Percentiles rank a stretch among this genome's conserved stretches.
Conservation (phyloP, 2,113 vertebrate species). For the Gallinago jamesoni region DNA sequence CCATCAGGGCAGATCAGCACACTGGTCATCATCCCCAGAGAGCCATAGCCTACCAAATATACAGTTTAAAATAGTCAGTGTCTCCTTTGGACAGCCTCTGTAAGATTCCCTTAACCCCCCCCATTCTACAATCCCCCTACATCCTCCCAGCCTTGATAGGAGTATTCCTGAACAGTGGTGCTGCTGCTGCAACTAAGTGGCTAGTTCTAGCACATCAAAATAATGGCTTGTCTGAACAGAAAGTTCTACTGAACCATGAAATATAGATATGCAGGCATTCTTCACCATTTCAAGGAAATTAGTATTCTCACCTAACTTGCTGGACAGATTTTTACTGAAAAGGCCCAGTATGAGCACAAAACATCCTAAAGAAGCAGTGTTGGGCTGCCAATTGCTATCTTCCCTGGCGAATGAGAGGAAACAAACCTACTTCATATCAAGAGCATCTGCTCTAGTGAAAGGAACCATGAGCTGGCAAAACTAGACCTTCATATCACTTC, state of each 20-base stretch:
- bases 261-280: not conserved
- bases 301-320: not conserved
- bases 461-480: not conserved
- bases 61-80: not conserved
- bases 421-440: not conserved
- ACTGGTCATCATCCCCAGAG: constrained; percentile 98
- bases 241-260: not conserved
- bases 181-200: not conserved
- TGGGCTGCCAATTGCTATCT: not conserved
- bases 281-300: not conserved
- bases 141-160: not conserved
- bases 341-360: not conserved
- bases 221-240: not conserved
- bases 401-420: not conserved
- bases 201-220: not conserved
- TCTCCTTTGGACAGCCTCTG: not conserved
- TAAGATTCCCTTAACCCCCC: not conserved
- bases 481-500: not conserved
- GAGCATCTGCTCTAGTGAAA: not conserved
- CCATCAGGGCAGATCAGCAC: constrained; percentile 96
- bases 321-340: not conserved
- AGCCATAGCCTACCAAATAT: constrained; percentile 86
- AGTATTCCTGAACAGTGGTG: not conserved
- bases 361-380: not conserved
- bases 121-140: not conserved